Conservation (phyloP, 2,113 vertebrate species). For the Cyprinodon brontotheroides region DNA sequence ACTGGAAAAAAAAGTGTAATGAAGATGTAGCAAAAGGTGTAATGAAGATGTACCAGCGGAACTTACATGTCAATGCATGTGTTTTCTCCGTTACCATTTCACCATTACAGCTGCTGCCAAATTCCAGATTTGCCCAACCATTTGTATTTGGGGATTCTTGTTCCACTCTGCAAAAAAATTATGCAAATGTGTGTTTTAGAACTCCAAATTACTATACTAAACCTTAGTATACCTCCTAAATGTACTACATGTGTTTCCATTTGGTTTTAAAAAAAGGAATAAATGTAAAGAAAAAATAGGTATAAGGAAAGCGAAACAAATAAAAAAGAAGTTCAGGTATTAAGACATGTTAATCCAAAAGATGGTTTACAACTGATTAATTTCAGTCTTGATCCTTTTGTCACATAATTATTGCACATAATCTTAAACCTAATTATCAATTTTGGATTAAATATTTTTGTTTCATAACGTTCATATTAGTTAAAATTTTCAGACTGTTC, state of each 20-base stretch:
- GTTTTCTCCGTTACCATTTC: too few species aligned
- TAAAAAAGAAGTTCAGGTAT: background rate
- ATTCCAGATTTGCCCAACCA: too few species aligned
- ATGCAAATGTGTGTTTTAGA: background rate
- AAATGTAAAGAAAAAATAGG: background rate
- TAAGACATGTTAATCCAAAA: background rate
- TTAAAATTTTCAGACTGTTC: constrained; percentile 37
- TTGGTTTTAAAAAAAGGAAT: background rate
- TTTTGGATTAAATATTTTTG: constrained; percentile 22
- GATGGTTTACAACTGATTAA: background rate
- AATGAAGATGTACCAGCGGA: too few species aligned
- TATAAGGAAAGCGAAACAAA: background rate
- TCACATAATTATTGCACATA: constrained; percentile 15
- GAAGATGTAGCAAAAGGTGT: too few species aligned
- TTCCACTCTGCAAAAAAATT: too few species aligned
- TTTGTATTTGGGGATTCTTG: too few species aligned
- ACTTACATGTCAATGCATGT: too few species aligned
- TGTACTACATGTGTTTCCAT: background rate
- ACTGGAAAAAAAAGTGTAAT: too few species aligned
- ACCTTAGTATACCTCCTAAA: background rate
- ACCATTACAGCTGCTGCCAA: too few species aligned
- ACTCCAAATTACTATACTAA: background rate
- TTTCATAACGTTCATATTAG: constrained; percentile 32
- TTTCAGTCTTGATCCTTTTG: constrained; percentile 8
- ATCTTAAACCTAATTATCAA: constrained; percentile 9